These are phyloP conservation scores for Ricordea florida DNA, from an alignment of 92 coral and sea anemone genomes.

Conservation along the genomic window DNA sequence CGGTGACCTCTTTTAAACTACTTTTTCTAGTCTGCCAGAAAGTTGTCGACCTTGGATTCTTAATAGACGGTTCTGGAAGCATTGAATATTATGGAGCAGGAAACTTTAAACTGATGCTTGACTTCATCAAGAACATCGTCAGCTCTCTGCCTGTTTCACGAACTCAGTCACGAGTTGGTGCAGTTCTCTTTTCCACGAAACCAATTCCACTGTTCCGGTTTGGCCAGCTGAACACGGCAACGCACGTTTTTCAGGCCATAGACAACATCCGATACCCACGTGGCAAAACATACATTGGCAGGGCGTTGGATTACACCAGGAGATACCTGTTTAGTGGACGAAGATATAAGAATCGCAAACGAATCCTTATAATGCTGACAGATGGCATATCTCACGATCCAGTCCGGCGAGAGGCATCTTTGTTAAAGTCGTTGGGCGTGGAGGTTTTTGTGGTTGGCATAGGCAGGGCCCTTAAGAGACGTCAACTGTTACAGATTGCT, in stretches of 20 bases:
- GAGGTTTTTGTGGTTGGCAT: constrained; percentile 77
- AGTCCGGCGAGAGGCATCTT: constrained; percentile 59
- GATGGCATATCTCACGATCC: constrained; percentile 88
- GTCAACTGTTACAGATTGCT: constrained; percentile 70
- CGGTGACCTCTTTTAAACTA: neutral
- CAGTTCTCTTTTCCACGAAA: constrained; percentile 71
- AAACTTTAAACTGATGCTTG: constrained; percentile 75
- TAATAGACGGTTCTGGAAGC: constrained; percentile 97
- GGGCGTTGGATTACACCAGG: constrained; percentile 60
- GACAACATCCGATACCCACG: constrained; percentile 81
- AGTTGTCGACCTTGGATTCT: constrained; percentile 77
- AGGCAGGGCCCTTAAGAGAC: constrained; percentile 47
- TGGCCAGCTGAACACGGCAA: constrained; percentile 44
- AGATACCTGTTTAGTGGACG: constrained; percentile 62
- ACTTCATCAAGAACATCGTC: constrained; percentile 71
- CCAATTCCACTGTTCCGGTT: constrained; percentile 72
- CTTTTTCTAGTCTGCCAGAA: constrained; percentile 62
- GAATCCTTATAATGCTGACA: constrained; percentile 63
- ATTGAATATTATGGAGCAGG: constrained; percentile 82
- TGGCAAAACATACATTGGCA: constrained; percentile 81
- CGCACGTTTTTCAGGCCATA: constrained; percentile 52
- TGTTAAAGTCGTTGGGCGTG: constrained; percentile 50
- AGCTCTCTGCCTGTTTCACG: constrained; percentile 68
- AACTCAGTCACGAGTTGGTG: constrained; percentile 73
- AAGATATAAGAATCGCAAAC: constrained; percentile 4